phyloP scores from a whole-genome alignment of 2,113 vertebrate species.

The Channa maculata region DNA sequence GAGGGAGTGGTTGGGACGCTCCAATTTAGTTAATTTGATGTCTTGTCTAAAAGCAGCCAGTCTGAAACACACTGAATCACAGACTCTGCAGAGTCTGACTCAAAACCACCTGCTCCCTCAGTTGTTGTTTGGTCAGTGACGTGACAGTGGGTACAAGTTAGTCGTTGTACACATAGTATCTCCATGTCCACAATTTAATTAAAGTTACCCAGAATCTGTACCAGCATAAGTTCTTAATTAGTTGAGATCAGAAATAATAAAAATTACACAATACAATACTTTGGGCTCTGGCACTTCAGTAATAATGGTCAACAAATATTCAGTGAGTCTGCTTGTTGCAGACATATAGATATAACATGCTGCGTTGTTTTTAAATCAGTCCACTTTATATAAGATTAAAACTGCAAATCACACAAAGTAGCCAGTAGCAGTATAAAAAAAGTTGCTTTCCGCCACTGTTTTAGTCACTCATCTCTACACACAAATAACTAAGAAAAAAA shows the following conservation, averaged over 20 bases:
- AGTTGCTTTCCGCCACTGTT: too few species aligned
- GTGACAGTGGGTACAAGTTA: constrained; percentile 9
- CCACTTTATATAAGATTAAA: too few species aligned
- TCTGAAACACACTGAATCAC: constrained; percentile 69
- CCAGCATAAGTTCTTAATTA: background rate
- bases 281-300: too few species aligned
- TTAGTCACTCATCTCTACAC: too few species aligned
- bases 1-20: constrained; percentile 29
- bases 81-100: constrained; percentile 52
- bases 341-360: too few species aligned
- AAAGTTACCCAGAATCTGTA: constrained; percentile 20
- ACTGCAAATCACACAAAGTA: too few species aligned
- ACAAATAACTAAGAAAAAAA: too few species aligned
- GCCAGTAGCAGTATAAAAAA: too few species aligned
- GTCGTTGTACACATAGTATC: constrained; percentile 24
- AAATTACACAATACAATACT: constrained; percentile 35
- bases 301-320: too few species aligned
- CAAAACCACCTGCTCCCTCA: constrained; percentile 41
- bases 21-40: constrained; percentile 66
- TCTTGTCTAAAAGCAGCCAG: constrained; percentile 69
- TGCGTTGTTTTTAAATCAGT: too few species aligned
- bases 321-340: too few species aligned
- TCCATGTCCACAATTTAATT: constrained; percentile 16
- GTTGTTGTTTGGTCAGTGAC: constrained; percentile 38
- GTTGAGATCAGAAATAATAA: constrained; percentile 1